Evolutionary conservation across 2,113 vertebrate genomes (phyloP).

Genomic region (Dipodomys spectabilis): DNA sequence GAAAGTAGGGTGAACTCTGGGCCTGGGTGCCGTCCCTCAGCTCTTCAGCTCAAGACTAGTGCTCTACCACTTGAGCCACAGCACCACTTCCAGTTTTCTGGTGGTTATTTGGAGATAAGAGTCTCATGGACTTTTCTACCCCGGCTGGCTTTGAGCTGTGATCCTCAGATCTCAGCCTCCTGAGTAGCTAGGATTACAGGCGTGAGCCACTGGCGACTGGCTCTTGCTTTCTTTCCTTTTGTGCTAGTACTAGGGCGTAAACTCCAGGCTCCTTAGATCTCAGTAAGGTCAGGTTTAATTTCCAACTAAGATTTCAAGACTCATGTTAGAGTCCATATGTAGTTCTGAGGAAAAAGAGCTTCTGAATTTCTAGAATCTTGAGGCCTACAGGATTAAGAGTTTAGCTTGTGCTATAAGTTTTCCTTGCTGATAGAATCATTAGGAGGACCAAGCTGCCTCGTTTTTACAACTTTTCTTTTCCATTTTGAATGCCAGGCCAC

Average conservation of each 20-base stretch:
- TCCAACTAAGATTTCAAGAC: neutral
- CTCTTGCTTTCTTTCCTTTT: neutral
- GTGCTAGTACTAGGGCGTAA: neutral
- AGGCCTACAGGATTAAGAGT: neutral
- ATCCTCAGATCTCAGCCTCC: too few relatives aligned
- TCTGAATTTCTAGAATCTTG: slow-evolving; percentile 37
- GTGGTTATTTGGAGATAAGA: too few relatives aligned
- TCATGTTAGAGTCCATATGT: neutral
- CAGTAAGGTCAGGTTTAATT: neutral
- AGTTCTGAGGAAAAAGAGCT: neutral
- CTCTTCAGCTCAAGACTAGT: too few relatives aligned
- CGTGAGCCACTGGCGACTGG: too few relatives aligned
- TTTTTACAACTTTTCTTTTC: neutral
- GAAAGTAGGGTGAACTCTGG: too few relatives aligned
- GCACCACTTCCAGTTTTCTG: too few relatives aligned
- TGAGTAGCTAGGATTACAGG: too few relatives aligned
- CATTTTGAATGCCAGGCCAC: neutral
- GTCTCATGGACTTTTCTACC: too few relatives aligned
- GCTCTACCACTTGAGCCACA: too few relatives aligned
- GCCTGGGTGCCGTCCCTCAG: too few relatives aligned
- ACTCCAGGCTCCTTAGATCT: too few relatives aligned
- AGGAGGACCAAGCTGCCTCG: neutral
- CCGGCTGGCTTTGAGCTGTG: too few relatives aligned
- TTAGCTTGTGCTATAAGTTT: neutral
- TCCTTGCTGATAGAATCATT: neutral